Percentiles rank a stretch among this genome's conserved stretches.
Conservation (phyloP, 2,113 vertebrate species). For the Pelodiscus sinensis region DNA sequence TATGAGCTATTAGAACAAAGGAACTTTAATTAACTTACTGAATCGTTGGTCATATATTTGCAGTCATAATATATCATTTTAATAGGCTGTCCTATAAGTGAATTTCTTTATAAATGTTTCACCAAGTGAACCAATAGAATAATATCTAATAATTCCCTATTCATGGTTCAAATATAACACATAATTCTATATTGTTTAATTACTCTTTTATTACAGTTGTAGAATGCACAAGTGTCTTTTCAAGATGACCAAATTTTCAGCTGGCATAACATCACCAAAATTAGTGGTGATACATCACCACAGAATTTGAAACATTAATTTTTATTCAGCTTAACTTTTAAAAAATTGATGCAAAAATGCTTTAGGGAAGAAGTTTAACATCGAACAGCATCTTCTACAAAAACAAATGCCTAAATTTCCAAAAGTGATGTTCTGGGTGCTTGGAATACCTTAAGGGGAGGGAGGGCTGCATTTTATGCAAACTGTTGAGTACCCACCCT, state of each 20-base stretch:
- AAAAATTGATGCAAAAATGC: neutral
- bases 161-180: constrained; percentile 43
- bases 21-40: constrained; percentile 75
- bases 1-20: constrained; percentile 68
- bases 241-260: neutral
- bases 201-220: constrained; percentile 35
- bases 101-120: constrained; percentile 62
- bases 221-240: constrained; percentile 7
- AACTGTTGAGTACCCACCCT: neutral
- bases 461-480: neutral
- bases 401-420: neutral
- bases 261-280: neutral
- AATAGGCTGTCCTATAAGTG: constrained; percentile 50
- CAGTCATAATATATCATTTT: constrained; percentile 74
- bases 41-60: constrained; percentile 70
- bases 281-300: fast-evolving
- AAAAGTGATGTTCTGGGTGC: neutral
- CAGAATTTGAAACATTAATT: neutral
- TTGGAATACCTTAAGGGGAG: neutral
- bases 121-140: constrained; percentile 62
- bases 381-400: neutral
- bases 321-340: constrained; percentile 5
- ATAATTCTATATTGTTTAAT: constrained; percentile 51
- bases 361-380: neutral
- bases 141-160: constrained; percentile 62